phyloP scores from a whole-genome alignment of 2,113 vertebrate species.

The Myrmecobius fasciatus region DNA sequence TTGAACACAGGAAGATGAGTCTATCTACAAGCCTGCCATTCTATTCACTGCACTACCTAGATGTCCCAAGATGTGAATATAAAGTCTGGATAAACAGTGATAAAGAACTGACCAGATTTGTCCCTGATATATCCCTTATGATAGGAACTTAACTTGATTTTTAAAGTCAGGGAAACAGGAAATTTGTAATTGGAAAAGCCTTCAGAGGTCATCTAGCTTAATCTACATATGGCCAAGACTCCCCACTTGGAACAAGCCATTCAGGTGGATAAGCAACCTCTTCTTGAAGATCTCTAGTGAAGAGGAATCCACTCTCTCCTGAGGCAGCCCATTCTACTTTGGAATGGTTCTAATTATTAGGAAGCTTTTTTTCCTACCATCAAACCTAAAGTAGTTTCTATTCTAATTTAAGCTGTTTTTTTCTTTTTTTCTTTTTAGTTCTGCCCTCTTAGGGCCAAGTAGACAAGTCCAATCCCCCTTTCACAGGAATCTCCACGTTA shows the following conservation, averaged over 20 bases:
- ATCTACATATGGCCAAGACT: not conserved
- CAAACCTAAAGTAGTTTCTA: not conserved
- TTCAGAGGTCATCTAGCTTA: not conserved
- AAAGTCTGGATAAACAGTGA: not conserved
- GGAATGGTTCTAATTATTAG: not conserved
- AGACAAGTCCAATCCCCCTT: not conserved
- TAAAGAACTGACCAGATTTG: not conserved
- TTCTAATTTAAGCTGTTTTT: not conserved
- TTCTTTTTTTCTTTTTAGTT: not conserved
- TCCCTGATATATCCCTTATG: not conserved
- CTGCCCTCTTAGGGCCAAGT: not conserved
- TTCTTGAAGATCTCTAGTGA: not conserved
- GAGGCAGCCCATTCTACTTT: not conserved
- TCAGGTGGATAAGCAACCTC: not conserved
- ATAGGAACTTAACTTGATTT: not conserved
- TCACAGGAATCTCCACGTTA: not conserved
- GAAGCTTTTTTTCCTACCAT: not conserved
- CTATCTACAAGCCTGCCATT: not conserved
- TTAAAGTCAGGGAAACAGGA: not conserved
- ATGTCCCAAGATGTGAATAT: not conserved
- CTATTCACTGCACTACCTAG: too few relatives aligned
- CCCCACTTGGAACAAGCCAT: not conserved
- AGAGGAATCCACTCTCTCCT: not conserved
- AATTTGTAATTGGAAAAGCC: not conserved
- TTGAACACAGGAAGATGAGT: not conserved